These are phyloP conservation scores for Argyrosomus regius DNA, from an alignment of 2,797 vertebrate genomes.

Conservation along the genomic window DNA sequence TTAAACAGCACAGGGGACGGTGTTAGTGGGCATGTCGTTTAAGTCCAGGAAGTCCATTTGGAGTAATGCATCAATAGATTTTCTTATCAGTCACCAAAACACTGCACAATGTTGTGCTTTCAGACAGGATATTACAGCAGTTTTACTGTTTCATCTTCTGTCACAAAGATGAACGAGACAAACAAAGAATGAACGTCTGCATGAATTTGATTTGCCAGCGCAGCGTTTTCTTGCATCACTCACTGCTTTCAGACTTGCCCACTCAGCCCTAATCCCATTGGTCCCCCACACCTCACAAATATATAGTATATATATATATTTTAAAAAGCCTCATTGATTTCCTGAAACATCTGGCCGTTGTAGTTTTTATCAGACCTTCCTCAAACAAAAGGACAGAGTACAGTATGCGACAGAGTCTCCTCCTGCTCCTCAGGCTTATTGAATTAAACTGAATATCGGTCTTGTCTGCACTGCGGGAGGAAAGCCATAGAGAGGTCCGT, in stretches of 20 bases:
- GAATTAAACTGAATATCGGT: neutral
- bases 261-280: too few species aligned
- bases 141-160: neutral
- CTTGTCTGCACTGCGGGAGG: neutral
- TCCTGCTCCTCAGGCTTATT: neutral
- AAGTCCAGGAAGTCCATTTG: too few species aligned
- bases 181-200: too few species aligned
- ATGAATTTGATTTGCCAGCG: too few species aligned
- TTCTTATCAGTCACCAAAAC: neutral
- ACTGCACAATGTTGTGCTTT: neutral
- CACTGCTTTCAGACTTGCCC: too few species aligned
- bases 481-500: neutral
- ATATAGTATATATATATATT: too few species aligned
- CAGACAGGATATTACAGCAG: neutral
- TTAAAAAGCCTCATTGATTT: neutral
- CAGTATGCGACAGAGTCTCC: neutral
- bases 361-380: neutral
- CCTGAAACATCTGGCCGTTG: neutral
- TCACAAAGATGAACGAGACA: too few species aligned
- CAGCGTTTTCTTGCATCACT: too few species aligned
- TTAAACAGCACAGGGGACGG: too few species aligned
- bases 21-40: too few species aligned
- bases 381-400: neutral
- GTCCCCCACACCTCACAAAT: too few species aligned
- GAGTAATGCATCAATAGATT: too few species aligned